phyloP scores from a whole-genome alignment of 2,797 vertebrate genomes.

The Anniella stebbinsi region DNA sequence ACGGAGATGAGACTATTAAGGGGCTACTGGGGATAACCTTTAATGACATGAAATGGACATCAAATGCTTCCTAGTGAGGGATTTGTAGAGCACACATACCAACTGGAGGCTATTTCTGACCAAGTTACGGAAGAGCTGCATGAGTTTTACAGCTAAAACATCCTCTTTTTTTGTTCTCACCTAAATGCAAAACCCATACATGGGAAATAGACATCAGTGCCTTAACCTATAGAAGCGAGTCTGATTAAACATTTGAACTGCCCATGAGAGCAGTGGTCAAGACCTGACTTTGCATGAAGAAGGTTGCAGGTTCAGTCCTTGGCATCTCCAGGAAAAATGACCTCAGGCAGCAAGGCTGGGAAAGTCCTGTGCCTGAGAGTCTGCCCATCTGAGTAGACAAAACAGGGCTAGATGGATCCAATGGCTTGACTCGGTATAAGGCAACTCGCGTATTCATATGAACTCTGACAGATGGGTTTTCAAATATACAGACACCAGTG shows the following conservation, averaged over 20 bases:
- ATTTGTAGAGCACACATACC: slow-evolving; percentile 39
- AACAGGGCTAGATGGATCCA: neutral
- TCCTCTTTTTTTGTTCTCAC: slow-evolving; percentile 6
- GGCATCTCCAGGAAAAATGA: neutral
- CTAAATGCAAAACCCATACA: neutral
- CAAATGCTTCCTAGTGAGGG: neutral
- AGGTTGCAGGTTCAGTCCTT: neutral
- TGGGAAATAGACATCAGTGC: neutral
- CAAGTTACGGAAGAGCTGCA: slow-evolving; percentile 25
- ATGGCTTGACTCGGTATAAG: neutral
- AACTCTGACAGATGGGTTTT: neutral
- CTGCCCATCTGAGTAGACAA: neutral
- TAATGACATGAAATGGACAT: neutral
- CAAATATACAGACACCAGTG: rapidly evolving
- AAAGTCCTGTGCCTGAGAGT: neutral
- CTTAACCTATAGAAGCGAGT: neutral
- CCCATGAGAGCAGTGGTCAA: neutral
- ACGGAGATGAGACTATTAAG: neutral
- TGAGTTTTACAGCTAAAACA: slow-evolving; percentile 25
- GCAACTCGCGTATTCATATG: too few species aligned
- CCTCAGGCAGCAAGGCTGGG: neutral
- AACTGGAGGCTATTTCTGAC: slow-evolving; percentile 38
- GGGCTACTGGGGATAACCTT: neutral
- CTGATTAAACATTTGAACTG: neutral
- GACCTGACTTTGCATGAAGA: neutral